Evolutionary conservation across 2,888 invertebrate species (phyloP), one percentile per base, ranked within the genome.

Genomic region (Glyphotaelius pellucidus): DNA sequence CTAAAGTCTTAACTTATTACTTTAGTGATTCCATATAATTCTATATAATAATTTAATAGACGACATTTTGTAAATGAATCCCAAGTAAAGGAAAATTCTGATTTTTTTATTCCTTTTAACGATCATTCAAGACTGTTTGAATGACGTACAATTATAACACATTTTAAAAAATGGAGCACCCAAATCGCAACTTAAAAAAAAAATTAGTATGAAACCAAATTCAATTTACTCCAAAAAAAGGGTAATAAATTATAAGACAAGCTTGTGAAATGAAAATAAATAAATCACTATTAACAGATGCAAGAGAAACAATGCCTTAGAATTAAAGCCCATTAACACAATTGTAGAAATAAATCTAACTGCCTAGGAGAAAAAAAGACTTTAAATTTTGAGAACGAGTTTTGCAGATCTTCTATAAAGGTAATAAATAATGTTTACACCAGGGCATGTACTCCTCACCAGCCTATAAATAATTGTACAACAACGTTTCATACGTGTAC

Each of bases 381-480:
- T 35, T 42, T 5, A n/a, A 11, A 15, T 25, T 35, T 83, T 83
- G 25, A 83, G 25, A 86, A 67, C 87, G 15, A 87, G 87, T 87
- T 87, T 52, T 32, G 87, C 87, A 32, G 32, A 32, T 32, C 67
- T 31, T 35, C 52, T 12, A 30, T 32, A n/a, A 35, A 15, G 25
- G 67, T n/a, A 35, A 87, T 87, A 87, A 87, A 87, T 67, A 14
- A 67, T 32, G 25, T 87, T 87, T 32, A 67, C 87, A 87, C 52
- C 87, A 67, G 87, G 87, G 87, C 87, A 52, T 67, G 31, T 32
- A 67, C 19, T 67, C 67, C 19, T 31, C 87, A 52, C 32, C 87
- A 67, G 87, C 25, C 67, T 9, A 67, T 87, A 87, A 87, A 87
- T 85, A 67, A 67, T 83, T 42, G 47, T 15, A n/a, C 42, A 42